Evolutionary conservation across 2,888 invertebrate genomes (phyloP).

Genomic region (Hanleya hanleyi): DNA sequence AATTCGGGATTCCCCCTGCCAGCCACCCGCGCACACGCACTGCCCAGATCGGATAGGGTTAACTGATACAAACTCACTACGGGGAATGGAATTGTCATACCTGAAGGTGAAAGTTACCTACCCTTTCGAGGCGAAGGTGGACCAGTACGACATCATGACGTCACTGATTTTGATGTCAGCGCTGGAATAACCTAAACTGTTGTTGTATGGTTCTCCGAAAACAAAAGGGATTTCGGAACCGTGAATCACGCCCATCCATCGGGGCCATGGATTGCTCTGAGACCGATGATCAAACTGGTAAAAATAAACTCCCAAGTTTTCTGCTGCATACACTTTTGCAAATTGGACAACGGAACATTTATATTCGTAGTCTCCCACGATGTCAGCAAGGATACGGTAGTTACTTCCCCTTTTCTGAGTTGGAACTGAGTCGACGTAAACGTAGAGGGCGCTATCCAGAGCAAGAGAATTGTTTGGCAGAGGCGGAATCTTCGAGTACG

Average conservation of each 20-base stretch:
- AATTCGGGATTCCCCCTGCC: no score
- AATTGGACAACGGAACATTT: slow-evolving; percentile 94
- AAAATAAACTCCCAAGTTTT: slow-evolving; percentile 76
- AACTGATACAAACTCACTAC: no score
- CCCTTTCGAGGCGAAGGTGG: slow-evolving; percentile 96
- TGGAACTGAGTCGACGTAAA: slow-evolving; percentile 28
- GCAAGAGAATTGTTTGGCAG: not conserved
- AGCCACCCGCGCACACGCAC: no score
- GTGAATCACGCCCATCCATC: slow-evolving; percentile 68
- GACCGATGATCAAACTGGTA: slow-evolving; percentile 62
- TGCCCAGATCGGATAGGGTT: no score
- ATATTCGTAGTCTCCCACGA: slow-evolving; percentile 96
- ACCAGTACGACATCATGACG: slow-evolving; percentile 94
- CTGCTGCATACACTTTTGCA: slow-evolving; percentile 87
- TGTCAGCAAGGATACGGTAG: slow-evolving; percentile 91
- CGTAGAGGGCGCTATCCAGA: not conserved
- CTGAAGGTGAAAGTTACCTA: no score
- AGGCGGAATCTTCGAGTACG: not conserved
- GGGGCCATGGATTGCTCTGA: slow-evolving; percentile 59
- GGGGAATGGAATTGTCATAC: no score
- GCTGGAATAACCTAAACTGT: slow-evolving; percentile 80
- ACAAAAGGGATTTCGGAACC: slow-evolving; percentile 68
- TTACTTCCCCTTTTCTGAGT: slow-evolving; percentile 79
- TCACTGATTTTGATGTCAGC: slow-evolving; percentile 89
- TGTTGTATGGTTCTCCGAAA: slow-evolving; percentile 73